These are phyloP conservation scores for Aphaenogaster floridana DNA, from an alignment of 1,140 invertebrate species.

Conservation along the genomic window DNA sequence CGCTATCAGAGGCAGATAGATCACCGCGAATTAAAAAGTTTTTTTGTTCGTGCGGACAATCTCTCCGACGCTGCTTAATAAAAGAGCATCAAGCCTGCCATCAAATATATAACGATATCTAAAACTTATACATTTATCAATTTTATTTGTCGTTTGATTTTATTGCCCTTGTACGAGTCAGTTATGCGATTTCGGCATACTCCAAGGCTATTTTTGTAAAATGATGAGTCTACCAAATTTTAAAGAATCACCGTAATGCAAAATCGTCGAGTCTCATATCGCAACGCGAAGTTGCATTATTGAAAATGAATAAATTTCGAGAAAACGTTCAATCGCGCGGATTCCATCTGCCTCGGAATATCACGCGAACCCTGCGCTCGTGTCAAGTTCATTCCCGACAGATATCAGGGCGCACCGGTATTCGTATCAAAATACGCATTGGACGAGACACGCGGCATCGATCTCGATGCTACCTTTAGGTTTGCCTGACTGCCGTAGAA, in stretches of 20 bases:
- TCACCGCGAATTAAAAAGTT: conserved; percentile 4
- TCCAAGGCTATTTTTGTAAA: conserved; percentile 1
- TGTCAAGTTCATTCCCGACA: conserved; percentile 31
- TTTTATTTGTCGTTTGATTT: conserved; percentile 34
- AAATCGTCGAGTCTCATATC: background rate
- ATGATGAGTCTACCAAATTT: background rate
- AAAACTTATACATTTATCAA: conserved; percentile 13
- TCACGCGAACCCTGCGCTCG: conserved; percentile 50
- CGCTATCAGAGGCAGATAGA: conserved; percentile 34
- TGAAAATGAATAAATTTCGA: conserved; percentile 13
- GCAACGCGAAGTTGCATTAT: background rate
- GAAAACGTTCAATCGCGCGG: conserved; percentile 14
- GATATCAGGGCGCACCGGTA: conserved; percentile 74
- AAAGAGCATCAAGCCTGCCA: background rate
- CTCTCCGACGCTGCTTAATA: background rate
- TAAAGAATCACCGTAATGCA: background rate
- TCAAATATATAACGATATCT: background rate
- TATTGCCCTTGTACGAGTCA: background rate
- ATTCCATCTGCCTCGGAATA: conserved; percentile 52
- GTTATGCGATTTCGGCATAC: background rate
- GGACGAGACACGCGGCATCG: conserved; percentile 75
- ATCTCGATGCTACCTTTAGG: conserved; percentile 73
- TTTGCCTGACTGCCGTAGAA: conserved; percentile 89
- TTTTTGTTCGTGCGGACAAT: background rate
- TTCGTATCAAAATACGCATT: conserved; percentile 71